Evolutionary conservation across 1,140 invertebrate genomes (phyloP).

Genomic region (Camponotus vicinus): DNA sequence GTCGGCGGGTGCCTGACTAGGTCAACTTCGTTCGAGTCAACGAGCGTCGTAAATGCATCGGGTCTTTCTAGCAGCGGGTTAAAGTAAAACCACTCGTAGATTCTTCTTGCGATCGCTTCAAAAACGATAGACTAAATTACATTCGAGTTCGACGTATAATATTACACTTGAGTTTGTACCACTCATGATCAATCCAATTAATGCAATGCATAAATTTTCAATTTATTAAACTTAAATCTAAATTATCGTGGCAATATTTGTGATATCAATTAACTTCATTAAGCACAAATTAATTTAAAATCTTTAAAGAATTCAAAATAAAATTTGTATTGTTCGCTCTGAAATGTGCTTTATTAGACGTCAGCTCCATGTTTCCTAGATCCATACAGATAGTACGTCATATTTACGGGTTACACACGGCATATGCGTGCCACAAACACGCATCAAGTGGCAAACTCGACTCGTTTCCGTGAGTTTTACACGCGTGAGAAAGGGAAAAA

Average conservation of each 20-base stretch:
- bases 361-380: constrained; percentile 37
- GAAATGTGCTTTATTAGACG: constrained; percentile 17
- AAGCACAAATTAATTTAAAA: not conserved
- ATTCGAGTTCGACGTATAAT: not conserved
- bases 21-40: constrained; percentile 78
- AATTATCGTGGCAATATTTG: not conserved
- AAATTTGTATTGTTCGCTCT: not conserved
- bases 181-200: not conserved
- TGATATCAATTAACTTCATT: not conserved
- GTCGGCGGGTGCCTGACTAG: constrained; percentile 80
- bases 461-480: constrained; percentile 64
- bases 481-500: constrained; percentile 61
- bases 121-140: not conserved
- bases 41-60: constrained; percentile 67
- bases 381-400: constrained; percentile 9
- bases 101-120: not conserved
- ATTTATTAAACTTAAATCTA: not conserved
- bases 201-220: not conserved
- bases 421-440: constrained; percentile 36
- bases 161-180: not conserved
- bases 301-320: not conserved
- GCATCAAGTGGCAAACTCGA: constrained; percentile 39
- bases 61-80: constrained; percentile 30
- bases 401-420: constrained; percentile 18
- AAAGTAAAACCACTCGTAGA: not conserved